These are phyloP conservation scores for Sycon ciliatum DNA, from an alignment of 37 sponge, comb jelly and placozoan genomes.

Conservation along the genomic window DNA sequence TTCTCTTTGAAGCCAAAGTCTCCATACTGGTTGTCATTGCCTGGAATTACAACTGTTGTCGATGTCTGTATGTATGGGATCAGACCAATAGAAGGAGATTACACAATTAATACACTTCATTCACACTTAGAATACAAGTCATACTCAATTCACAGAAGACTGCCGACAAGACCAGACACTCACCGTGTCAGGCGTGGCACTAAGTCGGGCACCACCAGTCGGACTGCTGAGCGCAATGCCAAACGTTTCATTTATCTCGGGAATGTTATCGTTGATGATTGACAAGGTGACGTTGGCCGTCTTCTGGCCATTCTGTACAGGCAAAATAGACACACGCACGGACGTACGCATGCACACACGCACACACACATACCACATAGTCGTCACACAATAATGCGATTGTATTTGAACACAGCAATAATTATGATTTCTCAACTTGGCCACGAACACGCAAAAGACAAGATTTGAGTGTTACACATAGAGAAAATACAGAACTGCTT, in stretches of 20 bases:
- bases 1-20: background rate
- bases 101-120: too few relatives aligned
- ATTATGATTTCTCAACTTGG: too few relatives aligned
- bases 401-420: too few relatives aligned
- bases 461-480: too few relatives aligned
- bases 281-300: background rate
- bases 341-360: too few relatives aligned
- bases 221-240: constrained; percentile 41
- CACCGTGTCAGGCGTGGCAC: background rate
- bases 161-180: background rate
- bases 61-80: background rate
- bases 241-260: constrained; percentile 60
- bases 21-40: background rate
- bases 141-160: background rate
- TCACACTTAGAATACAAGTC: too few relatives aligned
- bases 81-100: too few relatives aligned
- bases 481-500: too few relatives aligned
- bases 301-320: background rate
- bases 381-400: too few relatives aligned
- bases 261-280: constrained; percentile 29
- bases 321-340: too few relatives aligned
- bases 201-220: constrained; percentile 46
- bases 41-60: background rate
- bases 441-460: too few relatives aligned
- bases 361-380: too few relatives aligned